Evolutionary conservation across 1,140 invertebrate species (phyloP).

Genomic region (Mactra quadrangularis): DNA sequence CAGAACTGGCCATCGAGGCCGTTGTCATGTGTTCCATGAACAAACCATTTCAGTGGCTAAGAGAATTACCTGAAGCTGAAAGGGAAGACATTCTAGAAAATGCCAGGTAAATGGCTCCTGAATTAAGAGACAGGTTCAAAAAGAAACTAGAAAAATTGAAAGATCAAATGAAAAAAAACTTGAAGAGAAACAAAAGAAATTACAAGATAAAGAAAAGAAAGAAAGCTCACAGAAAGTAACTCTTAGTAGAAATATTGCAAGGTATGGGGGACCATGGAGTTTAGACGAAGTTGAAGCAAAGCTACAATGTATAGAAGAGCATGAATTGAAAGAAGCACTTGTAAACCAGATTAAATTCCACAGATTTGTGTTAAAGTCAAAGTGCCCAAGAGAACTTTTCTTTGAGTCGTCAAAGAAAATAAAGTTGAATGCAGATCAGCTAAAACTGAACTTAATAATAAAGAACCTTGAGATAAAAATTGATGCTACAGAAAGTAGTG

Average conservation of each 20-base stretch:
- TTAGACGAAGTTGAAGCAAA: background rate
- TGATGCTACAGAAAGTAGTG: constrained; percentile 3
- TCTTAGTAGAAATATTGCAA: background rate
- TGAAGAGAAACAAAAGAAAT: background rate
- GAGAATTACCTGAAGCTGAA: background rate
- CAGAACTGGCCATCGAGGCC: background rate
- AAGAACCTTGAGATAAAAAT: background rate
- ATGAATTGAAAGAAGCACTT: background rate
- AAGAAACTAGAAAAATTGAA: background rate
- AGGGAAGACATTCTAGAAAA: background rate
- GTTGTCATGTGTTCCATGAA: background rate
- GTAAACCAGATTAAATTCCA: background rate
- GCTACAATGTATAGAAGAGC: background rate
- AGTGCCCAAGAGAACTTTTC: background rate
- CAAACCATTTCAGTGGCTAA: constrained; percentile 1
- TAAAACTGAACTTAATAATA: background rate
- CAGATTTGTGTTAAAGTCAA: background rate
- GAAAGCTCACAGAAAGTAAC: background rate
- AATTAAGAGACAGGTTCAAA: background rate
- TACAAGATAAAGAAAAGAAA: background rate
- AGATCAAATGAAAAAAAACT: background rate
- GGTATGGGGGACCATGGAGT: background rate
- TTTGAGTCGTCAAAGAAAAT: background rate
- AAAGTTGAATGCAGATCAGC: background rate
- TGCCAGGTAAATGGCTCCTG: background rate